phyloP scores from a whole-genome alignment of 2,888 invertebrate genomes.

The Oxystoma pomonae region DNA sequence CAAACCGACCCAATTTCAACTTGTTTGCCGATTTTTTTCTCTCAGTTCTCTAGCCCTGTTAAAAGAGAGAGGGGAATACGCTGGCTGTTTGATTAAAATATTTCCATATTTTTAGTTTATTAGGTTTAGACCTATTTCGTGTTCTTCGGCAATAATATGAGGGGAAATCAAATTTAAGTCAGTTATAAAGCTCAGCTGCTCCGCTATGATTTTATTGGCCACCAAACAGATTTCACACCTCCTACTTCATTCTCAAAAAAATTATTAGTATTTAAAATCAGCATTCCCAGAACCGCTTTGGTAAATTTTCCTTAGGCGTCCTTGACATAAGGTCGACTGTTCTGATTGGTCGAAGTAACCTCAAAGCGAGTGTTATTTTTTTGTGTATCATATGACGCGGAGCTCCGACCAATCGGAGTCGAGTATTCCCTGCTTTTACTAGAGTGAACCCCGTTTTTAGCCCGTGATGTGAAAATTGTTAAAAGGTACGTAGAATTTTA shows the following conservation, averaged over 20 bases:
- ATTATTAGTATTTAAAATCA: constrained; percentile 24
- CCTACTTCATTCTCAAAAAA: constrained; percentile 17
- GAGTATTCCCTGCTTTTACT: constrained; percentile 45
- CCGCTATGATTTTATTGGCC: constrained; percentile 24
- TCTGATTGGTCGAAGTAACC: constrained; percentile 36
- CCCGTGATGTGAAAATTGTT: constrained; percentile 49
- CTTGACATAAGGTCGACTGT: constrained; percentile 34
- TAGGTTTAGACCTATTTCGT: too few species aligned
- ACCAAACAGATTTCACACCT: constrained; percentile 18
- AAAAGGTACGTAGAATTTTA: constrained; percentile 51
- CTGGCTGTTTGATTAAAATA: too few species aligned
- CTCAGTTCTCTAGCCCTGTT: too few species aligned
- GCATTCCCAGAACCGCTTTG: constrained; percentile 5
- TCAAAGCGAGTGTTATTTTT: constrained; percentile 47
- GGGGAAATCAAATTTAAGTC: too few species aligned
- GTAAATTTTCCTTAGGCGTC: constrained; percentile 20
- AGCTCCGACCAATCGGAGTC: constrained; percentile 43
- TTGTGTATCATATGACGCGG: constrained; percentile 50
- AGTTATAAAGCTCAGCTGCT: too few species aligned
- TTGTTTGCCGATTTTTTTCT: too few species aligned
- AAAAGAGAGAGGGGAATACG: too few species aligned
- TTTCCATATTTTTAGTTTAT: too few species aligned
- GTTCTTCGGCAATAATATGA: too few species aligned
- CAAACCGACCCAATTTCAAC: too few species aligned
- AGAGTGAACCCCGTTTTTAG: constrained; percentile 48